Percentiles rank a stretch among this genome's conserved stretches.
phyloP scores from a whole-genome alignment of 2,113 vertebrate species.

The Tichodroma muraria region DNA sequence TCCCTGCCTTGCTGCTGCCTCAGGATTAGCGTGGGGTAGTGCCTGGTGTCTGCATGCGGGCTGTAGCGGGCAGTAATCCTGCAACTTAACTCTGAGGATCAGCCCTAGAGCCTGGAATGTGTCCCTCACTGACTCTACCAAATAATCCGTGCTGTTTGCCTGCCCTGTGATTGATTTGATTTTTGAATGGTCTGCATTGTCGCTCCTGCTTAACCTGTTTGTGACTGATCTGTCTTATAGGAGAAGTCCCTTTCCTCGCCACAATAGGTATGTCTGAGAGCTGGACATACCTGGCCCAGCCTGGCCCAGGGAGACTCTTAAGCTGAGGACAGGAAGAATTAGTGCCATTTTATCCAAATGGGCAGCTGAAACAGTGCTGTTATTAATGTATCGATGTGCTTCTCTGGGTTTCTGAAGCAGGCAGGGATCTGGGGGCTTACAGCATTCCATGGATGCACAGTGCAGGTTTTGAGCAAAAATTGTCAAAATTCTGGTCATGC shows the following conservation, averaged over 20 bases:
- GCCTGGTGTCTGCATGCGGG: constrained; percentile 55
- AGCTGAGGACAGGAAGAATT: neutral
- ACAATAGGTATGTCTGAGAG: constrained; percentile 54
- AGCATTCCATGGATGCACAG: neutral
- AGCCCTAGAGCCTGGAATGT: constrained; percentile 28
- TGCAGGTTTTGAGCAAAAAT: neutral
- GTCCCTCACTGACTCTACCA: constrained; percentile 15
- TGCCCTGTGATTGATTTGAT: neutral
- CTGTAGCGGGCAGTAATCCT: constrained; percentile 8
- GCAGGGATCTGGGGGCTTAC: neutral
- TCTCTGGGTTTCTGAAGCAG: neutral
- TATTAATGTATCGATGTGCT: neutral
- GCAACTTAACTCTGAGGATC: constrained; percentile 1
- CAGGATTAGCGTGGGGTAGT: constrained; percentile 26
- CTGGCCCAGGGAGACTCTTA: neutral
- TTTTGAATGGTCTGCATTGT: constrained; percentile 22
- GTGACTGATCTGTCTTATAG: constrained; percentile 63
- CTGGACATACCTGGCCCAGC: constrained; percentile 42
- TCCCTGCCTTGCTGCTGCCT: neutral
- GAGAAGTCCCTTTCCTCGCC: constrained; percentile 62
- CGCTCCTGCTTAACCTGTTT: constrained; percentile 63
- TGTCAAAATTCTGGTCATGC: neutral
- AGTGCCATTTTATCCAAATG: neutral
- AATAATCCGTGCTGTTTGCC: constrained; percentile 22
- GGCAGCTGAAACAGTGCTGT: neutral